These are phyloP conservation scores for Oenanthe melanoleuca DNA, from an alignment of 2,113 vertebrate species.

Conservation along the genomic window DNA sequence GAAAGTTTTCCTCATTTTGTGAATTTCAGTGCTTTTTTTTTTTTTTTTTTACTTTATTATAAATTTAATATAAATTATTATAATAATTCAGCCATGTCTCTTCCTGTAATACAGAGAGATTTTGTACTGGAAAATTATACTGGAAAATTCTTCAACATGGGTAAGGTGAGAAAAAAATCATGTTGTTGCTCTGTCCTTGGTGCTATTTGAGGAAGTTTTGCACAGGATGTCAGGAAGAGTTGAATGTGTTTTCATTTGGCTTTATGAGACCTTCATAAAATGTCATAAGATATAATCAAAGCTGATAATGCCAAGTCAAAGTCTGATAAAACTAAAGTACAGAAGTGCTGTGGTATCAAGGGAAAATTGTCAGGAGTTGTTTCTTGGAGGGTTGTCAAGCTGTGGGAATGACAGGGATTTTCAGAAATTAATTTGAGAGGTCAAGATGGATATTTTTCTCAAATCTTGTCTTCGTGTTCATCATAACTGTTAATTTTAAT, in stretches of 20 bases:
- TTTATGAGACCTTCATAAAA: neutral
- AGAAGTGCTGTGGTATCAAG: neutral
- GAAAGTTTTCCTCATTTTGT: neutral
- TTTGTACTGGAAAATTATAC: neutral
- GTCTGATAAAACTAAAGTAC: neutral
- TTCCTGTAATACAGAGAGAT: neutral
- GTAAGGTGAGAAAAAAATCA: neutral
- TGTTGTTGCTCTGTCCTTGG: neutral
- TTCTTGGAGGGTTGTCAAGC: neutral
- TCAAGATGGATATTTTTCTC: neutral
- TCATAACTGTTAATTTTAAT: neutral
- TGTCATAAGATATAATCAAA: neutral
- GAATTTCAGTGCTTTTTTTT: neutral
- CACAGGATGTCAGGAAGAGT: neutral
- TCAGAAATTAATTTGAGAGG: neutral
- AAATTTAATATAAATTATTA: neutral
- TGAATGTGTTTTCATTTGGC: neutral
- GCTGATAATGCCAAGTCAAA: neutral
- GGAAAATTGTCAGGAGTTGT: neutral
- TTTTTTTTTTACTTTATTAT: neutral
- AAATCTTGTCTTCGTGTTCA: neutral
- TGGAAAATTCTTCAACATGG: neutral
- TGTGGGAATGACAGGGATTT: neutral
- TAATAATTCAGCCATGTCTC: neutral
- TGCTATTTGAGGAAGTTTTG: neutral